Percentiles rank a stretch among this genome's conserved stretches.
phyloP scores from a whole-genome alignment of 1,140 invertebrate species.

The Gonatopus flavifemur region DNA sequence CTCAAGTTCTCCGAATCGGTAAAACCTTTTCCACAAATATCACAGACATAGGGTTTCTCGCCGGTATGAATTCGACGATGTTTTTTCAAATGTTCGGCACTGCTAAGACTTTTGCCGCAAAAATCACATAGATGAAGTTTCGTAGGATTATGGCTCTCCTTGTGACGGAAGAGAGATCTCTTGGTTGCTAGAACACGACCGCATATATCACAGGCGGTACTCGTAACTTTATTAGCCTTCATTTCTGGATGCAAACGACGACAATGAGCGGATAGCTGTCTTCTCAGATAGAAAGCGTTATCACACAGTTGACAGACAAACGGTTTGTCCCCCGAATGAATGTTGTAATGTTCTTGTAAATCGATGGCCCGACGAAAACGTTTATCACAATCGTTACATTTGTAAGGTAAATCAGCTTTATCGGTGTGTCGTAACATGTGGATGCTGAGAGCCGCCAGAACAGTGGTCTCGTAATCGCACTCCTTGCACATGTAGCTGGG shows the following conservation, averaged over 20 bases:
- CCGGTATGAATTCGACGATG: slow-evolving; percentile 72
- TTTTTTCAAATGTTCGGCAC: slow-evolving; percentile 70
- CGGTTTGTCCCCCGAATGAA: slow-evolving; percentile 59
- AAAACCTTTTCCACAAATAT: slow-evolving; percentile 60
- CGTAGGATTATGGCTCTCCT: slow-evolving; percentile 64
- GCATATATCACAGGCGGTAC: slow-evolving; percentile 56
- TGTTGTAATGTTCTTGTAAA: slow-evolving; percentile 55
- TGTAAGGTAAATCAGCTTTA: slow-evolving; percentile 60
- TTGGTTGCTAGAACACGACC: slow-evolving; percentile 53
- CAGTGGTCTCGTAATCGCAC: slow-evolving; percentile 55
- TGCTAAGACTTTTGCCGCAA: slow-evolving; percentile 77
- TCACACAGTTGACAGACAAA: slow-evolving; percentile 62
- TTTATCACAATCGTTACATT: slow-evolving; percentile 65
- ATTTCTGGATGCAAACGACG: slow-evolving; percentile 48
- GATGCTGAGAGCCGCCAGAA: slow-evolving; percentile 45
- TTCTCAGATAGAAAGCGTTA: slow-evolving; percentile 57
- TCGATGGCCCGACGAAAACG: slow-evolving; percentile 61
- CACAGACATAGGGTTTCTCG: slow-evolving; percentile 73
- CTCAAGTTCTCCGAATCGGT: slow-evolving; percentile 56
- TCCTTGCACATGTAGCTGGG: slow-evolving; percentile 52
- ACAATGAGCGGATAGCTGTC: slow-evolving; percentile 51
- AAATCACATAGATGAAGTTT: slow-evolving; percentile 68
- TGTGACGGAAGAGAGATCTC: slow-evolving; percentile 62
- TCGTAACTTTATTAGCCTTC: slow-evolving; percentile 50
- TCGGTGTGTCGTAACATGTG: slow-evolving; percentile 50